Evolutionary conservation across 2,113 vertebrate species (phyloP), one percentile per base, ranked within the genome.

Genomic region (Gavialis gangeticus): DNA sequence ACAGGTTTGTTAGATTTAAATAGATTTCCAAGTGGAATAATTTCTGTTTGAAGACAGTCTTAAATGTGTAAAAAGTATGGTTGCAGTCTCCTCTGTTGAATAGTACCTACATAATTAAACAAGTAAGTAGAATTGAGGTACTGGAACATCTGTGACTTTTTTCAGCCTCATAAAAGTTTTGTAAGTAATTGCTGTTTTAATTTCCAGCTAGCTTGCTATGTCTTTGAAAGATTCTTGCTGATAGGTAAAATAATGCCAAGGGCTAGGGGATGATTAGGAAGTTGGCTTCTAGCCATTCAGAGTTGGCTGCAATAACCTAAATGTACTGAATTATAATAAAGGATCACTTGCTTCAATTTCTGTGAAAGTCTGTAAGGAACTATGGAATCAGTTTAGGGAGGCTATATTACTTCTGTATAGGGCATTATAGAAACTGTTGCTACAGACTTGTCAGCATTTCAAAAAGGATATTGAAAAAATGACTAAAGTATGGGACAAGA

Each of bases 111-210:
- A 12, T 73, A 37, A 46, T 13, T 22, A 73, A 37, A 22, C 12
- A 73, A 46, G 85, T 69, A 34, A 67, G 83, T 84, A 60, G 64
- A 82, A 93, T 60, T 75, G 87, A 83, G 57, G 87, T 94, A 93
- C 73, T 78, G 22, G 30, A 88, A 60, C 79, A 85, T 37, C 24
- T 84, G 57, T 85, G 37, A 22, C 46, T 46, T 46, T 88, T 94
- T 95, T 66, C 69, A 90, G 37, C 14, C 10, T 24, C 66, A 18
- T 28, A 22, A 69, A 69, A 34, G 27, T 30, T 22, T 84, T 91
- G 80, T 84, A 89, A 85, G 91, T 67, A 82, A 62, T 91, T 88
- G 66, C 57, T 78, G 60, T 75, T 73, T 21, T 81, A 22, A 63
- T 91, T 82, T 58, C n/a, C 81, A 75, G 75, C 73, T 82, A 6